Evolutionary conservation across 2,113 vertebrate genomes (phyloP), one percentile per base, ranked within the genome.

Genomic region (Corvus cornix): DNA sequence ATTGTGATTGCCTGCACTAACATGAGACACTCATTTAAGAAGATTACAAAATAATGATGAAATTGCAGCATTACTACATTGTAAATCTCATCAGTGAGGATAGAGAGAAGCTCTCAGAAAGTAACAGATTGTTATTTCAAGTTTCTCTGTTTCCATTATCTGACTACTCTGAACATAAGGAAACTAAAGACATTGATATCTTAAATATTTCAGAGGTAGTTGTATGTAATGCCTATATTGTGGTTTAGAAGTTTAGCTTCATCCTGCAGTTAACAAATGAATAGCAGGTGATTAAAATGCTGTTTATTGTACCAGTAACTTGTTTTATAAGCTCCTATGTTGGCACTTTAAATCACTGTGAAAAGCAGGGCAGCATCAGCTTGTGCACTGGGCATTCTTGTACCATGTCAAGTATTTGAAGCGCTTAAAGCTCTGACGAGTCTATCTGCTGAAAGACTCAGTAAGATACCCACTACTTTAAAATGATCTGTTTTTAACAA

Each of bases 1-100:
- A 89, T 68, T 96, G 77, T 87, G 81, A 95, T 93, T 93, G 89
- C 93, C 75, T 93, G 94, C 96, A 72, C 84, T 87, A 94, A 90
- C 89, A 94, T 52, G 84, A 97, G 89, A 93, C 95, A 79, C 84
- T 87, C 81, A 27, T 97, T 96, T 96, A 95, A 96, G 89, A 89
- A 95, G 95, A 97, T 97, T 96, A 96, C 95, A 95, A 96, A 95
- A 95, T 96, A 95, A 95, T 95, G 95, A 96, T 96, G 95, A 95
- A 95, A 95, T 89, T 96, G 88, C 83, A 93, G 83, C 86, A 89
- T 95, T 95, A 92, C 68, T 70, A 87, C 75, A 89, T 62, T 69
- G 55, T 84, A 92, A 95, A 95, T 95, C 91, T 94, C 79, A 80
- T 93, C 21, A 8, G 76, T 70, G 52, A 93, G 83, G 52, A 91